Percentiles rank a stretch among this genome's conserved stretches.
These are phyloP conservation scores for Tachystola acroxantha DNA, from an alignment of 2,888 invertebrate species.

Conservation along the genomic window DNA sequence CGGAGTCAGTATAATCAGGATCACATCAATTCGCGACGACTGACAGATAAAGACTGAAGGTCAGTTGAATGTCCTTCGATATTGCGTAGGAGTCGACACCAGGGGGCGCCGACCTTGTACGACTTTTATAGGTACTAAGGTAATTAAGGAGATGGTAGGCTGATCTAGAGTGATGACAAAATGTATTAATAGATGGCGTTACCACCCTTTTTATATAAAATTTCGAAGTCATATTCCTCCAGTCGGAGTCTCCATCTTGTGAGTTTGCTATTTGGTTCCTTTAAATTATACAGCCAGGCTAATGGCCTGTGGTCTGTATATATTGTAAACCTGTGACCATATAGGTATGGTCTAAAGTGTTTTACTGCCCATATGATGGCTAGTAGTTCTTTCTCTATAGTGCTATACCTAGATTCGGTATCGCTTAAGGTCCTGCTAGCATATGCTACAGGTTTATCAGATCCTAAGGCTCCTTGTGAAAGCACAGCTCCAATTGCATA, in stretches of 20 bases:
- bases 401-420: not conserved
- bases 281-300: conserved; percentile 13
- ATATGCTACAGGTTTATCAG: conserved; percentile 13
- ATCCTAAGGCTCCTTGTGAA: conserved; percentile 16
- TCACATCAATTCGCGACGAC: too few relatives aligned
- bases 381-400: too few relatives aligned
- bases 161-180: too few relatives aligned
- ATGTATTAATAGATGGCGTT: too few relatives aligned
- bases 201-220: conserved; percentile 6
- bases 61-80: too few relatives aligned
- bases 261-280: not conserved
- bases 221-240: conserved; percentile 2
- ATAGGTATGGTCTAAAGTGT: conserved; percentile 28
- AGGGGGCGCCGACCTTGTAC: too few relatives aligned
- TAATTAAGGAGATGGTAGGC: too few relatives aligned
- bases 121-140: too few relatives aligned
- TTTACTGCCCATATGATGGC: too few relatives aligned
- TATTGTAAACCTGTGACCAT: conserved; percentile 23
- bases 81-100: too few relatives aligned
- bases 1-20: too few relatives aligned
- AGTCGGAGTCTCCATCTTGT: not conserved
- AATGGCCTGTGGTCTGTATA: conserved; percentile 27
- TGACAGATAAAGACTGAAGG: too few relatives aligned
- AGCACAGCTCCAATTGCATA: conserved; percentile 21
- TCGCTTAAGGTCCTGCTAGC: not conserved